Evolutionary conservation across 2,888 invertebrate species (phyloP).

Genomic region (Macroteleia sp.): DNA sequence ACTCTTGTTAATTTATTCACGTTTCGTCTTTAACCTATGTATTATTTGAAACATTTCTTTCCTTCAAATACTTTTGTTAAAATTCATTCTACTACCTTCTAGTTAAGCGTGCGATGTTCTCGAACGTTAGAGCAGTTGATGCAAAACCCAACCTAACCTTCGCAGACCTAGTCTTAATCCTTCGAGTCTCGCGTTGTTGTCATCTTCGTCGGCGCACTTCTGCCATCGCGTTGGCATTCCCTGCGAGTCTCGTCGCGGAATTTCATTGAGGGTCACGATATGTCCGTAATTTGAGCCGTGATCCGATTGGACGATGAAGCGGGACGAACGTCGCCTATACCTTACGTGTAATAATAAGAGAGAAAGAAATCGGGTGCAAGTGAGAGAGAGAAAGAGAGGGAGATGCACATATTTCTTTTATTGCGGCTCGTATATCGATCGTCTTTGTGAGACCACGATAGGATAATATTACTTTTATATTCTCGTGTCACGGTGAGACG

Average conservation of each 20-base stretch:
- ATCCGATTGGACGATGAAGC: conserved; percentile 70
- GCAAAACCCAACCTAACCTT: conserved; percentile 22
- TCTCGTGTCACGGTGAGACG: conserved; percentile 6
- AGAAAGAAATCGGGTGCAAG: background rate
- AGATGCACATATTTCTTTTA: conserved; percentile 51
- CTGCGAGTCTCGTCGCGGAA: conserved; percentile 61
- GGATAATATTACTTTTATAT: conserved; percentile 28
- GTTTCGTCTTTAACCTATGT: no score
- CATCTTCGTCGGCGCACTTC: conserved; percentile 53
- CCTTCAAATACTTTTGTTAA: no score
- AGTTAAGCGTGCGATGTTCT: background rate
- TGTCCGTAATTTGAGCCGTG: conserved; percentile 72
- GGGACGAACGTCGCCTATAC: conserved; percentile 53
- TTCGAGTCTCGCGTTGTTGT: conserved; percentile 5
- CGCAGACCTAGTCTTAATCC: conserved; percentile 15
- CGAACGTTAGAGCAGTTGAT: background rate
- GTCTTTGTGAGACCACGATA: conserved; percentile 36
- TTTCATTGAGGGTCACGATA: conserved; percentile 68
- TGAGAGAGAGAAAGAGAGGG: conserved; percentile 18
- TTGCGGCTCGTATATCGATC: conserved; percentile 49
- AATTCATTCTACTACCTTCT: no score
- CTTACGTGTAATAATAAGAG: conserved; percentile 50
- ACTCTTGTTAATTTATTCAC: no score
- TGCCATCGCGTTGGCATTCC: conserved; percentile 59
- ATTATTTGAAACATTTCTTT: no score